Evolutionary conservation across 2,888 invertebrate genomes (phyloP).

Genomic region (Eupithecia dodoneata): DNA sequence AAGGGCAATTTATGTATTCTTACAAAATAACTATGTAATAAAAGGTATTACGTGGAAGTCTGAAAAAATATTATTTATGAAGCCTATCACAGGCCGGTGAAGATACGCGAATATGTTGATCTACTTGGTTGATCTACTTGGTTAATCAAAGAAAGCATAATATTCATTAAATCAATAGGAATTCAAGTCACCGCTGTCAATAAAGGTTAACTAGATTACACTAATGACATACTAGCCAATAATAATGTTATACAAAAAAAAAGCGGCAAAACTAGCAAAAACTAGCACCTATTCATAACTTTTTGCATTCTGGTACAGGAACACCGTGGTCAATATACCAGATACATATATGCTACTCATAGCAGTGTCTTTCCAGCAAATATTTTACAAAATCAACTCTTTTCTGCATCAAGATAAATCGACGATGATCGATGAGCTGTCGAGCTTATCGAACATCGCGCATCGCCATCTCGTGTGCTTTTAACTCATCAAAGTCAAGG

Average conservation of each 20-base stretch:
- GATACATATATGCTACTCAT: too few species aligned
- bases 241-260: too few species aligned
- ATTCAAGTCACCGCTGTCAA: too few species aligned
- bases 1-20: too few species aligned
- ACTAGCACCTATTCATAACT: too few species aligned
- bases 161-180: background rate
- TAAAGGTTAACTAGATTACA: too few species aligned
- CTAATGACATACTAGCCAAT: too few species aligned
- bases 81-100: background rate
- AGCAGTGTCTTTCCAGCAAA: background rate
- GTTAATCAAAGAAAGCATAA: background rate
- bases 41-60: background rate
- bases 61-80: background rate
- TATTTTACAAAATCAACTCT: conserved; percentile 49
- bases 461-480: conserved; percentile 42
- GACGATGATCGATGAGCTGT: conserved; percentile 60
- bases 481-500: conserved; percentile 40
- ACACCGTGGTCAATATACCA: too few species aligned
- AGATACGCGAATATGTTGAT: background rate
- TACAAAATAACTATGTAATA: background rate
- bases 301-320: too few species aligned
- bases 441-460: conserved; percentile 53
- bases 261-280: too few species aligned
- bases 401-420: conserved; percentile 54
- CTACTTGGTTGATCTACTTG: background rate